phyloP scores from a whole-genome alignment of 2,888 invertebrate genomes.

The Epistrophella euchroma region DNA sequence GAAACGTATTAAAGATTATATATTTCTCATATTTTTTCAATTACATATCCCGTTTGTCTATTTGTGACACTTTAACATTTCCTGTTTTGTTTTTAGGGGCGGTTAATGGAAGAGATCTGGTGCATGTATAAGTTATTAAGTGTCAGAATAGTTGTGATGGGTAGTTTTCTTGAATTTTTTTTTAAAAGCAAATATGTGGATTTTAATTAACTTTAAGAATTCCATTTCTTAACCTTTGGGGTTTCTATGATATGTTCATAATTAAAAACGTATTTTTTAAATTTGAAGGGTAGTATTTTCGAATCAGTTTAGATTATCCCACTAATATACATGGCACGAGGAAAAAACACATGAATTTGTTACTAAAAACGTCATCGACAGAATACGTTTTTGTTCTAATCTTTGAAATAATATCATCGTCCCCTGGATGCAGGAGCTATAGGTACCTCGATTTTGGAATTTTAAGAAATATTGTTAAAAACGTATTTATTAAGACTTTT shows the following conservation, averaged over 20 bases:
- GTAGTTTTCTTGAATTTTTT: conserved; percentile 15
- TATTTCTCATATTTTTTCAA: conserved; percentile 73
- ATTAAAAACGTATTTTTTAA: conserved; percentile 68
- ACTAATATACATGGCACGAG: conserved; percentile 2
- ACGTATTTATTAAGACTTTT: too few species aligned
- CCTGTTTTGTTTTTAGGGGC: conserved; percentile 43
- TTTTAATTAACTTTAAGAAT: conserved; percentile 66
- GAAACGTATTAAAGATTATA: conserved; percentile 74
- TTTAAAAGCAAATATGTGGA: conserved; percentile 20
- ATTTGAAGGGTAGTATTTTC: neutral
- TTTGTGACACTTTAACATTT: conserved; percentile 72
- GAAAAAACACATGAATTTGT: neutral
- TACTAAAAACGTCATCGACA: neutral
- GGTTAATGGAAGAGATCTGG: conserved; percentile 6
- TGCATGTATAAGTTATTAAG: conserved; percentile 58
- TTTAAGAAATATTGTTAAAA: too few species aligned
- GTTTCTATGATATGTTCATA: conserved; percentile 58
- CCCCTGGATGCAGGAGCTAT: too few species aligned
- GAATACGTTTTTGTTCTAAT: neutral
- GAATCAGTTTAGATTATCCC: neutral
- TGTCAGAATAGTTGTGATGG: conserved; percentile 42
- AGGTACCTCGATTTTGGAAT: too few species aligned
- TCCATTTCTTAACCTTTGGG: conserved; percentile 49
- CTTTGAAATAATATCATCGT: neutral
- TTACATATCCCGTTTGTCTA: conserved; percentile 71